Evolutionary conservation across 2,888 invertebrate species (phyloP).

Genomic region (Pilophorus perplexus): DNA sequence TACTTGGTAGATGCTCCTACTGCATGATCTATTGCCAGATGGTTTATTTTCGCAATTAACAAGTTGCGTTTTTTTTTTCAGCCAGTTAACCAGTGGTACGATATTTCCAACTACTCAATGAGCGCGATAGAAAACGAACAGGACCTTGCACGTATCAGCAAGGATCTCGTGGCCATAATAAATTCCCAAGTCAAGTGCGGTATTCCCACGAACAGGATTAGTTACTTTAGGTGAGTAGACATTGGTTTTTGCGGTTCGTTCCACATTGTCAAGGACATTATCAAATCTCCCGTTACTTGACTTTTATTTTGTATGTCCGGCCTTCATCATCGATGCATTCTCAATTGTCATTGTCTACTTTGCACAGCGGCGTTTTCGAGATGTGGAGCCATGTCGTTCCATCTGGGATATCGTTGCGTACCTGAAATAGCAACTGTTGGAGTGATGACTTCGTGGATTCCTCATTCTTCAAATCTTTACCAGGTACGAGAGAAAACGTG

Average conservation of each 20-base stretch:
- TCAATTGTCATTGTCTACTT: neutral
- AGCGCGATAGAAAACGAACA: constrained; percentile 60
- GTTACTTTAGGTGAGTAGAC: no score
- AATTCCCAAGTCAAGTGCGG: constrained; percentile 65
- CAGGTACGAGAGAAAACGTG: constrained; percentile 56
- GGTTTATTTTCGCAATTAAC: no score
- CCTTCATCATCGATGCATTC: no score
- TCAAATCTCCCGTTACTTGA: no score
- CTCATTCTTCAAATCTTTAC: constrained; percentile 67
- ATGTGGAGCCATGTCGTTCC: constrained; percentile 77
- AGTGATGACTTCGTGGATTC: constrained; percentile 74
- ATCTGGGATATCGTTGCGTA: constrained; percentile 67
- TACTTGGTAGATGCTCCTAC: no score
- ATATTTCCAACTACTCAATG: constrained; percentile 63
- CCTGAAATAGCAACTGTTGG: constrained; percentile 70
- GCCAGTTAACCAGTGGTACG: constrained; percentile 63
- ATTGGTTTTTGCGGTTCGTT: no score
- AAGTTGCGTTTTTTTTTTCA: constrained; percentile 26
- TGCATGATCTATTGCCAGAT: no score
- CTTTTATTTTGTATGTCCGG: no score
- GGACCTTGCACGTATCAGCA: constrained; percentile 61
- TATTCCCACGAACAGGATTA: constrained; percentile 66
- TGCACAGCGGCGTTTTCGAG: constrained; percentile 76
- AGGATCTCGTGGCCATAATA: constrained; percentile 55
- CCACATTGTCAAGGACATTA: no score